Evolutionary conservation across 2,113 vertebrate species (phyloP), one percentile per base, ranked within the genome.

Genomic region (Polyodon spathula): DNA sequence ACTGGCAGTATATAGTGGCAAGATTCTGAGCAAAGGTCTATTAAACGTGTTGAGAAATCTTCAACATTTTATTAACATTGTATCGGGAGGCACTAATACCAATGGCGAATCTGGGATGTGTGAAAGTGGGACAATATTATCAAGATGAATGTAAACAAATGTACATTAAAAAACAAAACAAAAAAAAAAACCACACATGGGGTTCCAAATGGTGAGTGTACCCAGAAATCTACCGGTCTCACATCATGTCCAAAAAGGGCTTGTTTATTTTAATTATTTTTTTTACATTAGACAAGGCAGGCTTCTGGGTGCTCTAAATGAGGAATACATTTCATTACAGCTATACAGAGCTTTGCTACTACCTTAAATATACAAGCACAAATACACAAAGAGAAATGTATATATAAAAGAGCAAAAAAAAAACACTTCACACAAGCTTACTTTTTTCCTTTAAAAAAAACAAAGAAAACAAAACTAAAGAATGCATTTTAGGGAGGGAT

Each of bases 361-460:
- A 82, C 75, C 81, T 85, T 85, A 86, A 89, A 88, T 87, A 87
- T 84, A 88, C 84, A 88, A 85, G 79, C 82, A 88, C 82, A 82
- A 79, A 86, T 80, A 87, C 80, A 88, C 85, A 78, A 81, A 86
- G 67, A 75, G 40, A n/a, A n/a, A n/a, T n/a, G n/a, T n/a, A n/a
- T n/a, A n/a, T n/a, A 77, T 71, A 60, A 56, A 58, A 68, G 71
- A 56, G 68, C 70, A n/a, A 63, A 71, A 75, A 69, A 75, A 84
- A 82, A 78, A 15, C 78, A 79, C 70, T 75, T 81, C 86, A 86
- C 83, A 81, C 84, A 84, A 78, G 84, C 67, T 60, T 67, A 78
- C 71, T 76, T 61, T 59, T 14, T 54, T 16, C 53, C 78, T 78
- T 82, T 81, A 79, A 81, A 79, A 85, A 82, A 80, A 80, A 78